Conservation (phyloP, 2,797 vertebrate genomes). For the Stomatorhinus walkeri region DNA sequence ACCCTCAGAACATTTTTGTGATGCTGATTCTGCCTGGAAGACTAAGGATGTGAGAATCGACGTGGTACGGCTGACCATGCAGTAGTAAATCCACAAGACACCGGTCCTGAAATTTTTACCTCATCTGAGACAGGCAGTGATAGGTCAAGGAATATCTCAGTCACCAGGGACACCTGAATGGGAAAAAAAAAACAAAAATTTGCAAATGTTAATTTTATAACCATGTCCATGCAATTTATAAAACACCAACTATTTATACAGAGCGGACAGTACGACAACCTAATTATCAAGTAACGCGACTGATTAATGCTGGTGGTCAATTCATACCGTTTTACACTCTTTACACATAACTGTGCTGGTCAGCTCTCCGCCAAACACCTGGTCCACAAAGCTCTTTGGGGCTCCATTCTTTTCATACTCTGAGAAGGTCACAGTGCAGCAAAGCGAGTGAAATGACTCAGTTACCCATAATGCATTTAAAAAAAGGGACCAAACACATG, state of each 20-base stretch:
- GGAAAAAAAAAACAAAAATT: background rate
- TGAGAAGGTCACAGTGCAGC: slow-evolving; percentile 38
- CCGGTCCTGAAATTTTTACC: slow-evolving; percentile 58
- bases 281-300: background rate
- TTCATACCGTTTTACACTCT: slow-evolving; percentile 81
- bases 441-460: background rate
- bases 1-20: background rate
- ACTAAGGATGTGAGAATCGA: background rate
- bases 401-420: slow-evolving; percentile 81
- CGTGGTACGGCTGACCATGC: background rate
- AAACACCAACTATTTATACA: background rate
- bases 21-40: background rate
- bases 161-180: slow-evolving; percentile 82
- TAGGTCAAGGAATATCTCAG: slow-evolving; percentile 92
- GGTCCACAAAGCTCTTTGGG: slow-evolving; percentile 79
- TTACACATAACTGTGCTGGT: slow-evolving; percentile 95
- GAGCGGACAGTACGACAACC: background rate
- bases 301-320: background rate
- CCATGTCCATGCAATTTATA: background rate
- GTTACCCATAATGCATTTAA: background rate
- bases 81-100: background rate
- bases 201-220: background rate
- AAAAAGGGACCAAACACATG: background rate
- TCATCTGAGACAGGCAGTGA: slow-evolving; percentile 88
- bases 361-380: slow-evolving; percentile 87